phyloP scores from a whole-genome alignment of 2,888 invertebrate genomes.

The Ypsolopha scabrella region DNA sequence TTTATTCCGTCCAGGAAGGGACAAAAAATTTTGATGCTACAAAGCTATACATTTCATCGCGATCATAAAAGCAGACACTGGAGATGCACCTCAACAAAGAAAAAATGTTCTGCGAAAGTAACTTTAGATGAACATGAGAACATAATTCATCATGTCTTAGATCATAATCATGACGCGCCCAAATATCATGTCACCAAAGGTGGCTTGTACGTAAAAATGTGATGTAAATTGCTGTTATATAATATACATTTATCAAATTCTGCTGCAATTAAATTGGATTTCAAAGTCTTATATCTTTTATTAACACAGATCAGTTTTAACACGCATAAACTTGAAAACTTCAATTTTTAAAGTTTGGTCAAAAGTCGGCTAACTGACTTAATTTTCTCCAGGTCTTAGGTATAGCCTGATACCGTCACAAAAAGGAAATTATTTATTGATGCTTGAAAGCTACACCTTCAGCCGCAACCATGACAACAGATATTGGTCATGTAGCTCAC shows the following conservation, averaged over 20 bases:
- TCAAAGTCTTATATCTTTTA: too few relatives aligned
- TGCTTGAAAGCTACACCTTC: constrained; percentile 17
- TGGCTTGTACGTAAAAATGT: background rate
- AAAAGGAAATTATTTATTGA: constrained; percentile 13
- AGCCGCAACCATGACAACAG: constrained; percentile 15
- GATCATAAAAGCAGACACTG: constrained; percentile 18
- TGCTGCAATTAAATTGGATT: too few relatives aligned
- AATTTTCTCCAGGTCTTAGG: too few relatives aligned
- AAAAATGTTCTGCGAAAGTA: constrained; percentile 20
- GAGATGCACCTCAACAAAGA: constrained; percentile 21
- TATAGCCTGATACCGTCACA: background rate
- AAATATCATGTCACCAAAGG: constrained; percentile 3
- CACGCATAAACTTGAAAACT: too few relatives aligned
- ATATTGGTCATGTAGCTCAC: constrained; percentile 16
- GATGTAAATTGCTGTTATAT: too few relatives aligned
- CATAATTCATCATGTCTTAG: constrained; percentile 12
- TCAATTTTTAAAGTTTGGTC: too few relatives aligned
- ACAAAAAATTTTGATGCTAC: constrained; percentile 8
- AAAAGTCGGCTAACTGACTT: too few relatives aligned
- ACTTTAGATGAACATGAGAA: constrained; percentile 14
- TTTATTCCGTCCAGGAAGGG: constrained; percentile 26
- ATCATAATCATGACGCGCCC: constrained; percentile 23
- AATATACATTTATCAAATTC: too few relatives aligned
- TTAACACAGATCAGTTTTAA: too few relatives aligned
- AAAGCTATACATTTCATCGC: constrained; percentile 19